Conservation (phyloP, 2,797 vertebrate genomes). For the Microtus agrestis region DNA sequence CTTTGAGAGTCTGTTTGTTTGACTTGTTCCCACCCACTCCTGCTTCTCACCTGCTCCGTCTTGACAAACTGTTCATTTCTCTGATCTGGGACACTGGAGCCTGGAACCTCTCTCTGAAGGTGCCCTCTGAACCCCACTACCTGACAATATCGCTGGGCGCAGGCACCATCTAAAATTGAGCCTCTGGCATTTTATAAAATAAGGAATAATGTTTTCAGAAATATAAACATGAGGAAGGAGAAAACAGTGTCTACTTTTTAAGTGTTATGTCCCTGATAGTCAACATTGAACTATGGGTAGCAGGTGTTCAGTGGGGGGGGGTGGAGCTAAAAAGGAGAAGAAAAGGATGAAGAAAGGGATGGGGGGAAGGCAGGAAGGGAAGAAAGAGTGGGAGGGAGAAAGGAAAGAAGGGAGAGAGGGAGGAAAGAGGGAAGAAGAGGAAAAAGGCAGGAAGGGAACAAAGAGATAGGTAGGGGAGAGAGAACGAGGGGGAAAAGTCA, state of each 20-base stretch:
- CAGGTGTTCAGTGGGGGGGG: not conserved
- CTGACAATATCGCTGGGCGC: not conserved
- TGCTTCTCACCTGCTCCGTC: not conserved
- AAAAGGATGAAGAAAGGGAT: too few relatives aligned
- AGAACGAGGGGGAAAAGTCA: too few relatives aligned
- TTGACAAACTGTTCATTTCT: not conserved
- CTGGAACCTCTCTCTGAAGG: not conserved
- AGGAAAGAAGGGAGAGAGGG: not conserved
- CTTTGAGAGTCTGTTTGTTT: not conserved
- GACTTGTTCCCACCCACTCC: too few relatives aligned
- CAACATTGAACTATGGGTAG: not conserved
- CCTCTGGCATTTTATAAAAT: not conserved
- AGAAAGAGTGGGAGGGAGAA: too few relatives aligned
- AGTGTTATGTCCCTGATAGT: not conserved
- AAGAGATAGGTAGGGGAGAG: not conserved
- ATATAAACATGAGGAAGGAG: not conserved
- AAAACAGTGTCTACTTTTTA: not conserved
- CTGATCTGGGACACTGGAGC: not conserved
- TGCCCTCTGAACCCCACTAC: not conserved
- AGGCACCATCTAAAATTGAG: not conserved
- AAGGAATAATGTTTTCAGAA: not conserved
- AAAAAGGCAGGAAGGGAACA: too few relatives aligned
- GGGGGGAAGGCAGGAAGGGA: not conserved
- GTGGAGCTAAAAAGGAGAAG: not conserved
- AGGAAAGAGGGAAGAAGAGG: too few relatives aligned